A percentile compares a stretch with the other conserved stretches of the same genome.
phyloP scores from a whole-genome alignment of 2,888 invertebrate species.

The Chaetogeoica ovagalla region DNA sequence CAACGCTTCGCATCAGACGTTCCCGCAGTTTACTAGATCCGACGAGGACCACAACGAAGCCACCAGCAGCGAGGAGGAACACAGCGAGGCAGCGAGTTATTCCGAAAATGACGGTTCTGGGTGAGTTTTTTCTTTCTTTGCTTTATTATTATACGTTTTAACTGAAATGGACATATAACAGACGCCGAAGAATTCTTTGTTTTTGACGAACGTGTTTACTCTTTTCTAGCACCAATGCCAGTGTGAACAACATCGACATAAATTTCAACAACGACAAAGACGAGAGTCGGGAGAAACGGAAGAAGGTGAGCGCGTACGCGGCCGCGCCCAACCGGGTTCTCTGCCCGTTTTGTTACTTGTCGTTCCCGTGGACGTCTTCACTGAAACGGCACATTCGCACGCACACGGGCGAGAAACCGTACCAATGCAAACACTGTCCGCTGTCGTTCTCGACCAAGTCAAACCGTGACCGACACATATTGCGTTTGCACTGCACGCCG shows the following conservation, averaged over 20 bases:
- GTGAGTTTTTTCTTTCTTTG: slow-evolving; percentile 5
- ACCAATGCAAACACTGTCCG: slow-evolving; percentile 90
- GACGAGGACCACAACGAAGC: slow-evolving; percentile 59
- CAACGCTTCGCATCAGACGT: slow-evolving; percentile 70
- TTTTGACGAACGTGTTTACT: not conserved
- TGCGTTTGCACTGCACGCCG: slow-evolving; percentile 57
- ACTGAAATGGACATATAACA: no score
- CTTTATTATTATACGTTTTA: no score
- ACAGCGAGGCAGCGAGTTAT: slow-evolving; percentile 35
- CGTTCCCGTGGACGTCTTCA: slow-evolving; percentile 96
- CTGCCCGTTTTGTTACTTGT: slow-evolving; percentile 90
- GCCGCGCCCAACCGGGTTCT: slow-evolving; percentile 91
- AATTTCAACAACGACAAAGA: slow-evolving; percentile 42
- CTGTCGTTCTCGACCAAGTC: slow-evolving; percentile 95
- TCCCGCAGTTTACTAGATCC: slow-evolving; percentile 67
- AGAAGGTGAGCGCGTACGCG: slow-evolving; percentile 93
- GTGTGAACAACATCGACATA: slow-evolving; percentile 59
- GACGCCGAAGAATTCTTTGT: no score
- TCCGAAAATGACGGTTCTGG: slow-evolving; percentile 43
- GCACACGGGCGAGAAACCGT: slow-evolving; percentile 95
- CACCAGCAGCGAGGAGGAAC: slow-evolving; percentile 74
- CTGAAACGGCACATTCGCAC: slow-evolving; percentile 91
- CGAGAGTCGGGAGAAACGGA: slow-evolving; percentile 62
- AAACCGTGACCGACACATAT: slow-evolving; percentile 91
- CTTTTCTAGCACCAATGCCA: slow-evolving; percentile 22